These are phyloP conservation scores for Astur gentilis DNA, from an alignment of 2,113 vertebrate species.

Conservation along the genomic window DNA sequence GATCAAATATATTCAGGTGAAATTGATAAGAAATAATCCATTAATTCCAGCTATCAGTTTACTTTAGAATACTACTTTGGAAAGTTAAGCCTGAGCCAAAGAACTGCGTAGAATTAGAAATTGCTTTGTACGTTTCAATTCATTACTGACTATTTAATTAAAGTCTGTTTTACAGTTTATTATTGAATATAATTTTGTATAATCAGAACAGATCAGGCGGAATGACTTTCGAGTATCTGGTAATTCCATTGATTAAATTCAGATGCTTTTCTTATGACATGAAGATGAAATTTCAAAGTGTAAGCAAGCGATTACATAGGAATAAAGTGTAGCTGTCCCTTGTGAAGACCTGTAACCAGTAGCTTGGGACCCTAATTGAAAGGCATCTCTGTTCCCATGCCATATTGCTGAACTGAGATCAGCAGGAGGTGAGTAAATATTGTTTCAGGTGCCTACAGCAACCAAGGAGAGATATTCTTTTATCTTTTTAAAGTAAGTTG, in stretches of 20 bases:
- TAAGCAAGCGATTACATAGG: neutral
- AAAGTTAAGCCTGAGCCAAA: neutral
- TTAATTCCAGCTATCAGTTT: neutral
- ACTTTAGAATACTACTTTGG: neutral
- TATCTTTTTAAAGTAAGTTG: neutral
- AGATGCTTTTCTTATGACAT: neutral
- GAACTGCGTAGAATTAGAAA: neutral
- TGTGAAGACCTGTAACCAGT: neutral
- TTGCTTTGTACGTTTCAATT: neutral
- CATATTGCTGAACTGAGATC: neutral
- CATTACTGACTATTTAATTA: constrained; percentile 28
- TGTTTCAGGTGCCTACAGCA: neutral
- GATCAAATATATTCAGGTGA: neutral
- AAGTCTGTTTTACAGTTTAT: constrained; percentile 6
- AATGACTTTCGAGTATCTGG: neutral
- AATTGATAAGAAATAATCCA: neutral
- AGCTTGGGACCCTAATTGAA: neutral
- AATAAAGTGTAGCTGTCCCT: neutral
- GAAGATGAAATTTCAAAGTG: constrained; percentile 35
- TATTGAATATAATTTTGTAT: constrained; percentile 16
- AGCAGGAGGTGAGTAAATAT: neutral
- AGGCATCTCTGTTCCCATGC: neutral
- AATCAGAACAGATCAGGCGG: constrained; percentile 10
- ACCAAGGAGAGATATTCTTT: neutral
- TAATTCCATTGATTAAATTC: constrained; percentile 43